Evolutionary conservation across 2,797 vertebrate genomes (phyloP).

Genomic region (Spinus olivaceus): DNA sequence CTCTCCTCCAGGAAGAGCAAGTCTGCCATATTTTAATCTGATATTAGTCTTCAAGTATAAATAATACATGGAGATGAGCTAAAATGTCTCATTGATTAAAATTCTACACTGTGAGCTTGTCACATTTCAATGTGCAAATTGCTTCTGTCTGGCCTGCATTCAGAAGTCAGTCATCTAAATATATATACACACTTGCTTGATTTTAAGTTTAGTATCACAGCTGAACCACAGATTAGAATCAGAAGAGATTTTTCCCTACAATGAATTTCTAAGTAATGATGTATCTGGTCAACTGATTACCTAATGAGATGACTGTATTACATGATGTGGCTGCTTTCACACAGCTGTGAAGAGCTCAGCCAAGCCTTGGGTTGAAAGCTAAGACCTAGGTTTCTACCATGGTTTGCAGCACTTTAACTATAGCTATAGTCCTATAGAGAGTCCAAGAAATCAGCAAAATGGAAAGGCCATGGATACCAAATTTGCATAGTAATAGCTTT

Average conservation of each 20-base stretch:
- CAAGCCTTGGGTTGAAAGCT: background rate
- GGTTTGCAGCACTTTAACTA: background rate
- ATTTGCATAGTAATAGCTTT: background rate
- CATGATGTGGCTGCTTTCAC: background rate
- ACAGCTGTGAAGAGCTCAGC: background rate
- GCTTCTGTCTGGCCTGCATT: slow-evolving; percentile 52
- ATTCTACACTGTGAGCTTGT: slow-evolving; percentile 46
- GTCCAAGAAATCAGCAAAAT: background rate
- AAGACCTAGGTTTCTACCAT: background rate
- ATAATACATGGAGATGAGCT: slow-evolving; percentile 57
- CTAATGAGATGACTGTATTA: background rate
- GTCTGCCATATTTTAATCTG: slow-evolving; percentile 17
- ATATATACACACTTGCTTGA: background rate
- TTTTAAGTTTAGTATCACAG: slow-evolving; percentile 39
- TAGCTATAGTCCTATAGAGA: background rate
- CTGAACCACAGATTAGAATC: background rate
- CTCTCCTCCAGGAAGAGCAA: background rate
- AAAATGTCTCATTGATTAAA: slow-evolving; percentile 64
- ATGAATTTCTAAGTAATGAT: background rate
- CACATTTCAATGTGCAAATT: slow-evolving; percentile 60
- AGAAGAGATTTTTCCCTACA: background rate
- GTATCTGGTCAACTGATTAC: slow-evolving; percentile 27
- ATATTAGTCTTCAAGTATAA: slow-evolving; percentile 49
- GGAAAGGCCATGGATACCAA: background rate
- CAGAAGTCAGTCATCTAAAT: slow-evolving; percentile 51